Percentiles rank a stretch among this genome's conserved stretches.
phyloP scores from a whole-genome alignment of 2,113 vertebrate genomes.

The Chaetorhynchus papuensis region DNA sequence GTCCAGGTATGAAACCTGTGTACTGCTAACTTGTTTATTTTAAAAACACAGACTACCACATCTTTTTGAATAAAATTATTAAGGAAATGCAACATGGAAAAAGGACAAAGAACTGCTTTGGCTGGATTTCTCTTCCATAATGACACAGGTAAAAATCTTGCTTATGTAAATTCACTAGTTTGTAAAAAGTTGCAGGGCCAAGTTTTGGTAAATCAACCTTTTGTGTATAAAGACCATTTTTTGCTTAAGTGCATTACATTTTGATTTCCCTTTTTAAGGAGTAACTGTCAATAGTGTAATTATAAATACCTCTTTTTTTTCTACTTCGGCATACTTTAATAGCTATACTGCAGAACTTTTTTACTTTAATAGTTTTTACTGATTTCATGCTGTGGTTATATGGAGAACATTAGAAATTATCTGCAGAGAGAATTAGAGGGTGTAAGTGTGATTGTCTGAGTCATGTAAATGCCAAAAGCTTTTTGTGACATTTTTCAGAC shows the following conservation, averaged over 20 bases:
- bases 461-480: slow-evolving; percentile 76
- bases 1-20: not conserved
- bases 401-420: slow-evolving; percentile 72
- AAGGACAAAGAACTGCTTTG: not conserved
- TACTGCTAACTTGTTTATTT: not conserved
- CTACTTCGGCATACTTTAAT: slow-evolving; percentile 29
- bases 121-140: not conserved
- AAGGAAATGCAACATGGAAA: not conserved
- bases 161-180: not conserved
- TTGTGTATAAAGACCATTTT: not conserved
- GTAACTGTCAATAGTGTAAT: slow-evolving; percentile 39
- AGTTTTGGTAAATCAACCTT: not conserved
- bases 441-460: slow-evolving; percentile 69
- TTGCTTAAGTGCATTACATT: slow-evolving; percentile 50
- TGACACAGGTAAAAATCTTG: not conserved
- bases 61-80: not conserved
- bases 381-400: slow-evolving; percentile 69
- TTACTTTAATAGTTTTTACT: slow-evolving; percentile 64
- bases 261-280: slow-evolving; percentile 44
- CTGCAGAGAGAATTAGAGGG: slow-evolving; percentile 71
- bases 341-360: slow-evolving; percentile 51
- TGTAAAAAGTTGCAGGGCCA: not conserved
- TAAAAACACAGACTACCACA: not conserved
- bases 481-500: slow-evolving; percentile 78
- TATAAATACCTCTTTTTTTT: slow-evolving; percentile 42